Percentiles rank a stretch among this genome's conserved stretches.
phyloP scores from a whole-genome alignment of 1,140 invertebrate genomes.

The Agraylea sexmaculata region DNA sequence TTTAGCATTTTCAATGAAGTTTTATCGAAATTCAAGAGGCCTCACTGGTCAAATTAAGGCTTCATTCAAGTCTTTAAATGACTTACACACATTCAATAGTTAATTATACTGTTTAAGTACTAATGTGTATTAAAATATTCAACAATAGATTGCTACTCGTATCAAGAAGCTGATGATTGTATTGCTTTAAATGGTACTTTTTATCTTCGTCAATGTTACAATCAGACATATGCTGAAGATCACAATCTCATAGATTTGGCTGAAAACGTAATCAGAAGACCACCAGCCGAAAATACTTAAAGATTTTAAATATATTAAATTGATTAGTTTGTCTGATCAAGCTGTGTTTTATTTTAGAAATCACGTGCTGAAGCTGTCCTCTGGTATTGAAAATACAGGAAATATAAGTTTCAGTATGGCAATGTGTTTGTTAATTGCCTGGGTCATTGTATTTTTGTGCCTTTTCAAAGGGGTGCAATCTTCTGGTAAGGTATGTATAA shows the following conservation, averaged over 20 bases:
- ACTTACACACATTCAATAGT: too few relatives aligned
- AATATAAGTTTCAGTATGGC: constrained; percentile 52
- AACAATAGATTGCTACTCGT: constrained; percentile 58
- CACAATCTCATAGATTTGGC: constrained; percentile 40
- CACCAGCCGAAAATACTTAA: constrained; percentile 76
- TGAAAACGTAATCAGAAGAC: constrained; percentile 44
- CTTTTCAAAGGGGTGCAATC: constrained; percentile 74
- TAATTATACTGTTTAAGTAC: too few relatives aligned
- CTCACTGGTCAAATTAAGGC: too few relatives aligned
- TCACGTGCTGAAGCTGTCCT: constrained; percentile 59
- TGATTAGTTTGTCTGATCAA: constrained; percentile 5
- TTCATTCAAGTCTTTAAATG: too few relatives aligned
- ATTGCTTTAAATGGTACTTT: constrained; percentile 51
- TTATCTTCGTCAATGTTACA: constrained; percentile 45
- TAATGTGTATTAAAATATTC: too few relatives aligned
- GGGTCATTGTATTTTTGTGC: constrained; percentile 69
- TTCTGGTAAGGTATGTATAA: constrained; percentile 56
- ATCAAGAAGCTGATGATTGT: constrained; percentile 48
- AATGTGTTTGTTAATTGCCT: constrained; percentile 59
- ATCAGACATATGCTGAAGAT: constrained; percentile 37
- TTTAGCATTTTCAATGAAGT: too few relatives aligned
- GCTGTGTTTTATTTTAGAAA: constrained; percentile 39
- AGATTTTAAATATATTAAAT: constrained; percentile 40
- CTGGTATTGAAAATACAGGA: constrained; percentile 63
- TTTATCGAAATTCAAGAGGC: too few relatives aligned